Evolutionary conservation across 1,140 invertebrate species (phyloP), one percentile per base, ranked within the genome.

Genomic region (Macrostomum lignano): DNA sequence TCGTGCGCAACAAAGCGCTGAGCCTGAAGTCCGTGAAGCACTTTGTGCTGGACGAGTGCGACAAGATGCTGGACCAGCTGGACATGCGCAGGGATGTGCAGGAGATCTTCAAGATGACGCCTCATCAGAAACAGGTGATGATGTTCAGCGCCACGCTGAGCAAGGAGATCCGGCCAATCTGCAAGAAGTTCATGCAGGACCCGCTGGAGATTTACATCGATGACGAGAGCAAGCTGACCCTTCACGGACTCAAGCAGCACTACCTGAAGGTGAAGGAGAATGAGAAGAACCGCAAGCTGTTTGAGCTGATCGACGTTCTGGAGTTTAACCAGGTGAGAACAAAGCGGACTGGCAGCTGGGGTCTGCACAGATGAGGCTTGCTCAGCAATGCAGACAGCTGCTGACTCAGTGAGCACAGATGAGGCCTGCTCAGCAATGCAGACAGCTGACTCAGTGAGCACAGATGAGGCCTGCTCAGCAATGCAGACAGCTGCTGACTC

Each of bases 121-220:
- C 88, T 26, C 55, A 94, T 49, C 77, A 84, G 50, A 99, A 99
- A 59, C 91, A 98, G 74, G 91, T 98, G 13, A 96, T 98, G 86
- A 98, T 98, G 88, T 99, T 98, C 66, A 91, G 79, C 53, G 91
- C 91, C 38, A 98, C 91, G 21, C 64, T 99, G 43, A 82, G 79
- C 62, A 96, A 96, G 68, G 91, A 96, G 44, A 86, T 98, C 53
- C 71, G 91, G 41, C 84, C 86, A 38, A 79, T 98, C 52, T 96
- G 88, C 74, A 96, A 69, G 42, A 96, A 94, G 63, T 99, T 99
- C 60, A 98, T 99, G 91, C 88, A 96, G 57, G 86, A 96, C 74
- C 91, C 91, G 14, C 91, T 98, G 84, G 91, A 99, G 67, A 84
- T 99, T 15, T 98, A 93, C 61, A 86, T 98, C 17, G 88, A 98